Evolutionary conservation across 2,113 vertebrate genomes (phyloP).

Genomic region (Polyodon spathula): DNA sequence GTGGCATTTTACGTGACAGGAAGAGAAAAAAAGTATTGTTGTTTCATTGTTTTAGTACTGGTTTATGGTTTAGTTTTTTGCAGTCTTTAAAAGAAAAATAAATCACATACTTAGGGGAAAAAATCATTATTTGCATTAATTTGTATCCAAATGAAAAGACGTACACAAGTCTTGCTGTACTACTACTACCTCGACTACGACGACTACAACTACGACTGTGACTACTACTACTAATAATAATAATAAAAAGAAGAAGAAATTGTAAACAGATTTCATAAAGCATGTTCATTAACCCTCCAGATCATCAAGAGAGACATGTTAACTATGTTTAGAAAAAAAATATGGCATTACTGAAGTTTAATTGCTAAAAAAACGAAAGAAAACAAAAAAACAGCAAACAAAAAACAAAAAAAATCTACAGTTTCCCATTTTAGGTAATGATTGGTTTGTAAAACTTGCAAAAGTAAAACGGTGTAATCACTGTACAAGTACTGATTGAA

Average conservation of each 20-base stretch:
- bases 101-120: background rate
- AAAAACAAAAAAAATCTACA: background rate
- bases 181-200: too few relatives aligned
- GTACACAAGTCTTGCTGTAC: too few relatives aligned
- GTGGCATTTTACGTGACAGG: conserved; percentile 50
- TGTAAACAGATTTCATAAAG: background rate
- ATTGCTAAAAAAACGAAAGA: background rate
- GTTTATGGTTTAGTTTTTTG: conserved; percentile 8
- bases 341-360: too few relatives aligned
- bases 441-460: background rate
- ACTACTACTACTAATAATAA: too few relatives aligned
- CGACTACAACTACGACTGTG: too few relatives aligned
- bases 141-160: too few relatives aligned
- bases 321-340: background rate
- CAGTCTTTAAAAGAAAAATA: conserved; percentile 15
- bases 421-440: too few relatives aligned
- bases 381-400: background rate
- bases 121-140: background rate
- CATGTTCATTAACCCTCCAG: background rate
- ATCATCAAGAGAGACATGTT: background rate
- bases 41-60: conserved; percentile 19
- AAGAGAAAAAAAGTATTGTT: conserved; percentile 28
- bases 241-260: too few relatives aligned
- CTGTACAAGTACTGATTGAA: conserved; percentile 32
- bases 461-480: background rate